These are phyloP conservation scores for Lamellibrachia satsuma DNA, from an alignment of 2,888 invertebrate genomes.

Conservation along the genomic window DNA sequence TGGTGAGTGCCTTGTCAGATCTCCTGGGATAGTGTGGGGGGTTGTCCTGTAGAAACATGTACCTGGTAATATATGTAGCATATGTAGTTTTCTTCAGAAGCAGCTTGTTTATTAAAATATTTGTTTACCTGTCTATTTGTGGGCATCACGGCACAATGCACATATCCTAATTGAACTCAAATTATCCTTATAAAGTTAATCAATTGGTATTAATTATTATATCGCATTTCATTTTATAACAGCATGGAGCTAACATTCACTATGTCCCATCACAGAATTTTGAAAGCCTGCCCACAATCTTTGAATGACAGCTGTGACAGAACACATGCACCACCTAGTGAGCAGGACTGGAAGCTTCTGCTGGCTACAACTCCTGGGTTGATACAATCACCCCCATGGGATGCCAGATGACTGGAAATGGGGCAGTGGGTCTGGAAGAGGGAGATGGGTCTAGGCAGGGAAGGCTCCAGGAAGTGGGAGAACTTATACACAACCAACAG, in stretches of 20 bases:
- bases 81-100: too few relatives aligned
- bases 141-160: not conserved
- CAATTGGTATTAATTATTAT: not conserved
- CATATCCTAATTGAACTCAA: not conserved
- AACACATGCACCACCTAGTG: not conserved
- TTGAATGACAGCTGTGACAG: not conserved
- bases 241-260: too few relatives aligned
- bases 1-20: not conserved
- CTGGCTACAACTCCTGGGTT: not conserved
- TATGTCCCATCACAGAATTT: not conserved
- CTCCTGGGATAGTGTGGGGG: not conserved
- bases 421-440: not conserved
- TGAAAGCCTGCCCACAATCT: not conserved
- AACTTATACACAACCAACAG: not conserved
- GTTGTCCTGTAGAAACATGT: too few relatives aligned
- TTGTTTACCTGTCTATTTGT: not conserved
- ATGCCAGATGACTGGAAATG: not conserved
- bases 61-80: too few relatives aligned
- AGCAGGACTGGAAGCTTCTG: not conserved
- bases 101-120: not conserved
- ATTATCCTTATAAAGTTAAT: not conserved
- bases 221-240: not conserved
- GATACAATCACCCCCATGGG: not conserved
- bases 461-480: not conserved
- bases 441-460: not conserved